Conservation (phyloP, 2,888 invertebrate species). For the Hipparchia semele region DNA sequence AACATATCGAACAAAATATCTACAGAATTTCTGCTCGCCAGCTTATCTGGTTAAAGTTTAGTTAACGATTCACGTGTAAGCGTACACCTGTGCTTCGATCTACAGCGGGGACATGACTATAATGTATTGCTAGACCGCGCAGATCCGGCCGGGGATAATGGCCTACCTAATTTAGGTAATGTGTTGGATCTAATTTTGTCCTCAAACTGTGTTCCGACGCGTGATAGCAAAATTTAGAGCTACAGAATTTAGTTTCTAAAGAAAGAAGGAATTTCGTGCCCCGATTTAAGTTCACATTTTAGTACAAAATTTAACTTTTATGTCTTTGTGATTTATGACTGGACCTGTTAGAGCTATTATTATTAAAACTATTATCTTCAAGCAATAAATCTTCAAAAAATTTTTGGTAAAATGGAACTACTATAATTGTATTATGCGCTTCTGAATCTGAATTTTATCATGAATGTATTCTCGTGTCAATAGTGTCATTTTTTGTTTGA, state of each 20-base stretch:
- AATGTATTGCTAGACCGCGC: conserved; percentile 52
- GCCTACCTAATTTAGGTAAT: conserved; percentile 37
- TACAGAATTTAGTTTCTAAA: too few relatives aligned
- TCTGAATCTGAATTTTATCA: too few relatives aligned
- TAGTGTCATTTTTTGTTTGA: too few relatives aligned
- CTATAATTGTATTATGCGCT: too few relatives aligned
- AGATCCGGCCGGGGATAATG: conserved; percentile 39
- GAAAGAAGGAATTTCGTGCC: background rate
- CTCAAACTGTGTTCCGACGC: background rate
- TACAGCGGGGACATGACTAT: conserved; percentile 64
- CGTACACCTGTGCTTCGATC: conserved; percentile 64
- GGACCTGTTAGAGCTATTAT: too few relatives aligned
- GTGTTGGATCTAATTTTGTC: conserved; percentile 24
- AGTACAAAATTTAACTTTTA: too few relatives aligned
- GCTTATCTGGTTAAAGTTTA: conserved; percentile 48
- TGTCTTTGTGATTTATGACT: too few relatives aligned
- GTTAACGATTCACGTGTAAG: conserved; percentile 58
- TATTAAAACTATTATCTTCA: too few relatives aligned
- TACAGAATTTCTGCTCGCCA: conserved; percentile 33
- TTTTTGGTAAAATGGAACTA: too few relatives aligned
- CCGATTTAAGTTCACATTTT: too few relatives aligned
- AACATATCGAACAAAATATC: conserved; percentile 10
- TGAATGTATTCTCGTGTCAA: too few relatives aligned
- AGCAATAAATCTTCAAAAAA: too few relatives aligned
- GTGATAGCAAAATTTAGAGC: background rate